Conservation (phyloP, 2,797 vertebrate species). For the Cichlasoma orientale region DNA sequence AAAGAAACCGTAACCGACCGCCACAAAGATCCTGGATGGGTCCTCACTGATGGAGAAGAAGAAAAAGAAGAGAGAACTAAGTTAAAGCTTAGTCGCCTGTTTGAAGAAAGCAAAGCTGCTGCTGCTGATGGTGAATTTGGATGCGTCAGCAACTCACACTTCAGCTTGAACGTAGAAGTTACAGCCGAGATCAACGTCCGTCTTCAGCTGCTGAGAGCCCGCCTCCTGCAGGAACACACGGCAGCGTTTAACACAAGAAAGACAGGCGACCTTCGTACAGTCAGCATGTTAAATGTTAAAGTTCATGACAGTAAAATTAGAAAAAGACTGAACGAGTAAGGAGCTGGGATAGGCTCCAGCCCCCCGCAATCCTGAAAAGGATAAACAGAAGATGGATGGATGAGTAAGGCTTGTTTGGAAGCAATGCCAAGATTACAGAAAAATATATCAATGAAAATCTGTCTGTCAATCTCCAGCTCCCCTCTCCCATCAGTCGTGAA, state of each 20-base stretch:
- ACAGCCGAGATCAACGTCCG: constrained; percentile 90
- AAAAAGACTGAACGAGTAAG: neutral
- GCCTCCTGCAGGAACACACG: constrained; percentile 74
- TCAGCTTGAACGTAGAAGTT: constrained; percentile 90
- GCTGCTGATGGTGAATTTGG: too few relatives aligned
- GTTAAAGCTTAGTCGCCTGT: too few relatives aligned
- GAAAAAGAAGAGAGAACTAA: neutral
- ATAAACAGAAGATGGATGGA: too few relatives aligned
- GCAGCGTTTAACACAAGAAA: neutral
- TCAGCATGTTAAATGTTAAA: too few relatives aligned
- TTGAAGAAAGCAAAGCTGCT: too few relatives aligned
- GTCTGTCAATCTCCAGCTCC: too few relatives aligned
- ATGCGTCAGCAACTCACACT: constrained; percentile 80
- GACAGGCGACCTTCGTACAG: neutral
- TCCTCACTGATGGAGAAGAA: constrained; percentile 77
- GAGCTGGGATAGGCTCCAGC: too few relatives aligned
- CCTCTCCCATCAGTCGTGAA: too few relatives aligned
- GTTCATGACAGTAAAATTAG: neutral
- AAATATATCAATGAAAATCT: too few relatives aligned
- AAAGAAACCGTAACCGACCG: constrained; percentile 90
- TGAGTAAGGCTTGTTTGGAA: neutral
- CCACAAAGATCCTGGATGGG: constrained; percentile 85
- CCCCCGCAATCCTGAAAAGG: too few relatives aligned
- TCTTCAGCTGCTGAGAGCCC: constrained; percentile 79
- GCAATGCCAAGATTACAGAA: neutral